Conservation (phyloP, 2,113 vertebrate species). For the Tachysurus fulvidraco region DNA sequence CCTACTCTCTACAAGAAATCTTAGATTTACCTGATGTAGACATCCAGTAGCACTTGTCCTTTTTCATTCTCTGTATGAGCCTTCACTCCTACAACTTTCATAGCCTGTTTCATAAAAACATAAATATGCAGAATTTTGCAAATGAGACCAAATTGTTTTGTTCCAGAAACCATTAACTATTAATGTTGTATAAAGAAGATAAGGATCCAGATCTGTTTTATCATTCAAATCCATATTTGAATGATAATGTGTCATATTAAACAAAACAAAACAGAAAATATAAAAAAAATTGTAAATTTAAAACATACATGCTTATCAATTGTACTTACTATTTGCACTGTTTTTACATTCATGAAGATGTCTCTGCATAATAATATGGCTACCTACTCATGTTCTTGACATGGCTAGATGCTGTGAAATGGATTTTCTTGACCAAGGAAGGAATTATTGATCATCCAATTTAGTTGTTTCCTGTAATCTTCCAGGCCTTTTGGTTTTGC, state of each 20-base stretch:
- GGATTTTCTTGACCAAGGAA: too few relatives aligned
- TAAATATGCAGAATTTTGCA: background rate
- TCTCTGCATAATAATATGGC: too few relatives aligned
- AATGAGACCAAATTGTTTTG: background rate
- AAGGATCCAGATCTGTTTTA: background rate
- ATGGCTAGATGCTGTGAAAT: too few relatives aligned
- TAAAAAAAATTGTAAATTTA: background rate
- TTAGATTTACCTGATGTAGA: conserved; percentile 82
- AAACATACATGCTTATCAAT: background rate
- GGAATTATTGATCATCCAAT: too few relatives aligned
- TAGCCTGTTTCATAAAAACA: conserved; percentile 70
- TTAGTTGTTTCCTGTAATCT: too few relatives aligned
- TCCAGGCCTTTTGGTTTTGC: too few relatives aligned
- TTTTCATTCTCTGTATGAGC: conserved; percentile 83
- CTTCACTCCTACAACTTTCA: conserved; percentile 87
- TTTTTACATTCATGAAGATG: too few relatives aligned
- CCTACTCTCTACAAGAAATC: background rate
- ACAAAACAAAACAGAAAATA: background rate
- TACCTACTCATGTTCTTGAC: too few relatives aligned
- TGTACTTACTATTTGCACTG: background rate
- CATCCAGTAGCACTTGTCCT: conserved; percentile 86
- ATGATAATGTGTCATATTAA: too few relatives aligned
- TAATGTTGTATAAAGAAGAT: background rate
- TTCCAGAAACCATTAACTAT: background rate
- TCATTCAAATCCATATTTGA: background rate